Percentiles rank a stretch among this genome's conserved stretches.
phyloP scores from a whole-genome alignment of 2,888 invertebrate species.

The Capitulum mitella region DNA sequence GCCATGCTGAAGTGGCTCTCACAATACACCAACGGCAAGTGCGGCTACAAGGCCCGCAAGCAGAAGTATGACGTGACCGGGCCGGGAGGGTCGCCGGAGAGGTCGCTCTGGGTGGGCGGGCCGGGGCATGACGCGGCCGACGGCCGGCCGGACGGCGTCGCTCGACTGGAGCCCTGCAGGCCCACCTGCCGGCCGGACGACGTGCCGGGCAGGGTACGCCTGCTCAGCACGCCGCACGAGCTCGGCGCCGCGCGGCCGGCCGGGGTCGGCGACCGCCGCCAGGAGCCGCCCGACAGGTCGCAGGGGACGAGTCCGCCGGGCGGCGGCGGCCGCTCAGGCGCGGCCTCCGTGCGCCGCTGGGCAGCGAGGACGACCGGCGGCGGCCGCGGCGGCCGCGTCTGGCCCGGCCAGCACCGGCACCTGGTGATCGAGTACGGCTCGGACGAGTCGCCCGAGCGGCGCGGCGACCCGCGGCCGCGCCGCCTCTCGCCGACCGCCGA shows the following conservation, averaged over 20 bases:
- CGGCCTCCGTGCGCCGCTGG: not conserved
- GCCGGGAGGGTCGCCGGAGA: not conserved
- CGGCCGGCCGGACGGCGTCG: not conserved
- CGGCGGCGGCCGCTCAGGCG: not conserved
- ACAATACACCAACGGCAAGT: not conserved
- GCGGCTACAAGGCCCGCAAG: not conserved
- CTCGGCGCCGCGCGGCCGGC: not conserved
- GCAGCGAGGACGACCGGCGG: not conserved
- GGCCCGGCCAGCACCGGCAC: not conserved
- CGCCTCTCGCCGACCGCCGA: conserved; percentile 2
- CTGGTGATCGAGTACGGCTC: conserved; percentile 3
- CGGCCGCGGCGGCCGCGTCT: not conserved
- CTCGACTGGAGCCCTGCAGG: not conserved
- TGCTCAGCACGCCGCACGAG: not conserved
- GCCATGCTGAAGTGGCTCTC: conserved; percentile 9
- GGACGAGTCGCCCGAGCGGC: not conserved
- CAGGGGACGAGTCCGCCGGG: not conserved
- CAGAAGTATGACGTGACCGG: not conserved
- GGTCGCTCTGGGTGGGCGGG: not conserved
- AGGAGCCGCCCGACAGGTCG: not conserved
- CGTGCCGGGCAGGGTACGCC: not conserved
- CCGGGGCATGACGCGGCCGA: not conserved
- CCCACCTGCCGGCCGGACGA: not conserved
- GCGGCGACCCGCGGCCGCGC: conserved; percentile 1
- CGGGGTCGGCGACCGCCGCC: not conserved